A percentile compares a stretch with the other conserved stretches of the same genome.
phyloP scores from a whole-genome alignment of 2,888 invertebrate genomes.

The Pherbina coryleti region DNA sequence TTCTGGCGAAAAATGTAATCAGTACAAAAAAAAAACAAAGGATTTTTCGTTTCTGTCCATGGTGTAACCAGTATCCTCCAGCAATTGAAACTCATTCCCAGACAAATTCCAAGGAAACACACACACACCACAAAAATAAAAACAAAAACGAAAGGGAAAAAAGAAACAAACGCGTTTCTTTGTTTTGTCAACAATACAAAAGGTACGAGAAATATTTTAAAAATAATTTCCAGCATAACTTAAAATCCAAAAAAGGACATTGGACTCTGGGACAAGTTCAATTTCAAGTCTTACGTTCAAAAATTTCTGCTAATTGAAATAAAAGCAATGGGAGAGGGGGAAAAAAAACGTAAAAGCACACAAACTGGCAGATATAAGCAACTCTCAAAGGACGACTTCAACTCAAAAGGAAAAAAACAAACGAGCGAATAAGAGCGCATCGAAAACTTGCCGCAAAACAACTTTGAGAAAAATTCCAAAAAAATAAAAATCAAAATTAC shows the following conservation, averaged over 20 bases:
- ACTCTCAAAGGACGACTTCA: conserved; percentile 26
- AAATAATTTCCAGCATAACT: conserved; percentile 30
- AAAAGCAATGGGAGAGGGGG: background rate
- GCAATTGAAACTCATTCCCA: conserved; percentile 13
- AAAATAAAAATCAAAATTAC: conserved; percentile 27
- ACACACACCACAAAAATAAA: background rate
- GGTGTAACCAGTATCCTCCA: background rate
- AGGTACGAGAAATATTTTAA: background rate
- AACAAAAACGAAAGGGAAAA: background rate
- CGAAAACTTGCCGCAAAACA: conserved; percentile 29
- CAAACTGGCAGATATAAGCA: background rate
- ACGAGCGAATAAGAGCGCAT: background rate
- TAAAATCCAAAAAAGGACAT: conserved; percentile 33
- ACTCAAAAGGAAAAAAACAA: background rate
- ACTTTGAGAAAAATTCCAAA: conserved; percentile 27
- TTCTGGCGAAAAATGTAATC: background rate
- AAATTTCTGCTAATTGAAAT: conserved; percentile 25
- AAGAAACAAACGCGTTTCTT: background rate
- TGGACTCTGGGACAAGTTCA: conserved; percentile 26
- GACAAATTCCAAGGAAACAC: conserved; percentile 27
- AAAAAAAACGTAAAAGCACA: background rate
- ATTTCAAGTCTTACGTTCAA: conserved; percentile 27
- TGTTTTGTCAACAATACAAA: background rate
- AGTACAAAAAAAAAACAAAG: background rate
- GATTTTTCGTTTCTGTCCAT: background rate